Evolutionary conservation across 2,113 vertebrate species (phyloP).

Genomic region (Apeltes quadracus): DNA sequence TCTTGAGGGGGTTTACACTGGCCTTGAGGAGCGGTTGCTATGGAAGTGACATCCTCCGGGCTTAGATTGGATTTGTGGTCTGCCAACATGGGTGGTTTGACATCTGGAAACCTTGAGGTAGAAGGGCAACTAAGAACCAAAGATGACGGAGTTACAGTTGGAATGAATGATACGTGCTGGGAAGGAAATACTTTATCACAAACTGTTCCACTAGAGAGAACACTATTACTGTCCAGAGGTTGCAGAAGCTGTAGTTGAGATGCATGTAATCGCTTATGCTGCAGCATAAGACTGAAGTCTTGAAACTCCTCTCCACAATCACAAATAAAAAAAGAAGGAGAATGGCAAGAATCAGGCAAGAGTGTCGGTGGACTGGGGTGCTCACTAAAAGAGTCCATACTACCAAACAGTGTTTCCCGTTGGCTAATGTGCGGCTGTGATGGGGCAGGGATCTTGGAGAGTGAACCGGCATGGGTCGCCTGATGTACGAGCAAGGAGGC

Average conservation of each 20-base stretch:
- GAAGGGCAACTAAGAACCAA: conserved; percentile 43
- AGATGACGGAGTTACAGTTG: conserved; percentile 24
- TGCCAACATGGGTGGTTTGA: conserved; percentile 37
- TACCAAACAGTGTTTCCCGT: conserved; percentile 47
- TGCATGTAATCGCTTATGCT: conserved; percentile 71
- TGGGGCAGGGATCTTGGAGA: conserved; percentile 46
- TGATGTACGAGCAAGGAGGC: conserved; percentile 81
- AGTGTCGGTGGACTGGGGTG: conserved; percentile 16
- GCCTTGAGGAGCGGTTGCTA: conserved; percentile 41
- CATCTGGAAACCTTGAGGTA: conserved; percentile 47
- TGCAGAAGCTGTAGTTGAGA: conserved; percentile 44
- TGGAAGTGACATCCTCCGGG: conserved; percentile 40
- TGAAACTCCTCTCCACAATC: conserved; percentile 77
- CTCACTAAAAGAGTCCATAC: conserved; percentile 56
- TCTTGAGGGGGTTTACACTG: conserved; percentile 22
- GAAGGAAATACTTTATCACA: conserved; percentile 13
- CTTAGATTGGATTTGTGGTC: conserved; percentile 26
- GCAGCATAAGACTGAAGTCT: conserved; percentile 67
- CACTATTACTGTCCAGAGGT: conserved; percentile 29
- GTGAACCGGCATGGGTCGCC: conserved; percentile 53
- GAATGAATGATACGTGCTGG: conserved; percentile 20
- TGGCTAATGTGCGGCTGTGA: conserved; percentile 34
- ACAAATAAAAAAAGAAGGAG: conserved; percentile 68
- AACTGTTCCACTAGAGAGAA: conserved; percentile 7
- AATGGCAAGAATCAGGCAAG: conserved; percentile 41